A percentile compares a stretch with the other conserved stretches of the same genome.
phyloP scores from a whole-genome alignment of 2,888 invertebrate genomes.

The Halocaridina rubra region DNA sequence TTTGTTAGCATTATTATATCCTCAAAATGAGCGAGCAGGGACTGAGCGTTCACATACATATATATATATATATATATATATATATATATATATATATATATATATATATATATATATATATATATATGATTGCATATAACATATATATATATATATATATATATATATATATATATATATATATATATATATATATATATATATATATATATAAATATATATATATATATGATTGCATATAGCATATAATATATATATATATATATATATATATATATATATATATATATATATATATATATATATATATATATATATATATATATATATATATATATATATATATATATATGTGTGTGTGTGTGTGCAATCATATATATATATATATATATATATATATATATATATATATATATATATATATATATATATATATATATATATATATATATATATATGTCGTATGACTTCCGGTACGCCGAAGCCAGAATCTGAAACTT shows the following conservation, averaged over 20 bases:
- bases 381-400: neutral
- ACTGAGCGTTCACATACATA: too few species aligned
- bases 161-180: constrained; percentile 8
- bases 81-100: constrained; percentile 8
- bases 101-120: constrained; percentile 4
- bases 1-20: too few species aligned
- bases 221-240: neutral
- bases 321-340: neutral
- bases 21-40: too few species aligned
- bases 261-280: neutral
- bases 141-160: constrained; percentile 8
- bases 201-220: neutral
- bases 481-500: too few species aligned
- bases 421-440: neutral
- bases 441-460: too few species aligned
- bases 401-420: neutral
- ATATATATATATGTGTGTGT: neutral
- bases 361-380: neutral
- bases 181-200: neutral
- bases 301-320: neutral
- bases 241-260: neutral
- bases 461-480: too few species aligned
- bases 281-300: neutral
- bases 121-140: neutral
- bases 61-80: neutral